phyloP scores from a whole-genome alignment of 2,888 invertebrate species.

The Trilocha varians region DNA sequence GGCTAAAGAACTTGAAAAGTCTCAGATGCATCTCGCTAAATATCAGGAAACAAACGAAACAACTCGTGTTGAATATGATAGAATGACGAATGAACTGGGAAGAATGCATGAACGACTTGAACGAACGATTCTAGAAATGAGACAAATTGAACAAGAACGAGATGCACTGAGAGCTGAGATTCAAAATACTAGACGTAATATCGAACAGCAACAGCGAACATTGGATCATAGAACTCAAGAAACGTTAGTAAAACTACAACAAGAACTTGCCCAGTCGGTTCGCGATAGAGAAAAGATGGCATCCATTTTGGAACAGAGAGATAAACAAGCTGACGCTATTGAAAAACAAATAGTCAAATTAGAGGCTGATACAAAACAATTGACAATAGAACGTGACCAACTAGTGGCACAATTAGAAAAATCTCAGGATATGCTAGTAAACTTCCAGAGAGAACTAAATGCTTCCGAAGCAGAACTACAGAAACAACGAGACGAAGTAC shows the following conservation, averaged over 20 bases:
- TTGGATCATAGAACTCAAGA: conserved; percentile 81
- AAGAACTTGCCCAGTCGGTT: conserved; percentile 80
- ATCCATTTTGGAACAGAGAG: conserved; percentile 83
- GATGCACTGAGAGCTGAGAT: conserved; percentile 81
- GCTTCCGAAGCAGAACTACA: conserved; percentile 87
- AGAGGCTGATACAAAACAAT: conserved; percentile 88
- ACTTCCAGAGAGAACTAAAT: conserved; percentile 92
- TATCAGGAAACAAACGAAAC: conserved; percentile 88
- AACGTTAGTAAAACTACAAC: conserved; percentile 80
- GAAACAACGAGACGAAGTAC: conserved; percentile 84
- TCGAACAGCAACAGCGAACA: conserved; percentile 77
- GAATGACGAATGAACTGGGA: conserved; percentile 86
- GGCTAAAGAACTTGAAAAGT: conserved; percentile 89
- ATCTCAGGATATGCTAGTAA: conserved; percentile 93
- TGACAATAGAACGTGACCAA: conserved; percentile 90
- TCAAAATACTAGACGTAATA: conserved; percentile 75
- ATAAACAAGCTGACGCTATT: conserved; percentile 84
- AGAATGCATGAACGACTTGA: conserved; percentile 87
- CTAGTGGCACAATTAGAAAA: conserved; percentile 91
- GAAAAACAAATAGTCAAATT: conserved; percentile 90
- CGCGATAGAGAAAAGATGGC: conserved; percentile 85
- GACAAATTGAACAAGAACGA: conserved; percentile 81
- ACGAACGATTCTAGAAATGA: conserved; percentile 79
- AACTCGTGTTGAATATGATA: conserved; percentile 87
- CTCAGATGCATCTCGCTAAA: conserved; percentile 86